Evolutionary conservation across 2,113 vertebrate species (phyloP), one percentile per base, ranked within the genome.

Genomic region (Chrysemys picta): DNA sequence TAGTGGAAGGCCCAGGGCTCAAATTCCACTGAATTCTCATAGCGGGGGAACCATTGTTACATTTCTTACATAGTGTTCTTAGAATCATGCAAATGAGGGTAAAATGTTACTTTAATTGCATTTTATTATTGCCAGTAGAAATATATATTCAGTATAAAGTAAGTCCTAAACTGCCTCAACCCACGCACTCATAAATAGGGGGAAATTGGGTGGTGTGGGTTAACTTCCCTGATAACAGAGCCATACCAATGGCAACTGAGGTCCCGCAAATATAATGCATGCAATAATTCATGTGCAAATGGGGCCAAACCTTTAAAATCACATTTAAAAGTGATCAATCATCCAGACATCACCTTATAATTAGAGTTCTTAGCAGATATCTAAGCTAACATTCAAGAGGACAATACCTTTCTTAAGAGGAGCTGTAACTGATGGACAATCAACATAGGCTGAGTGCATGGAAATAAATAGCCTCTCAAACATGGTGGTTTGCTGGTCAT

Each of bases 121-220:
- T 88, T 80, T 90, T 72, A 13, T 80, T 62, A 17, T 65, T 82
- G 82, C 35, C 42, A 19, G 16, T 27, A 65, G 50, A 35, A 29
- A 19, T 9, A 17, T 78, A 49, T 76, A 88, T 91, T 78, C 78
- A 69, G 76, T 57, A 59, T 6, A 80, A 80, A n/a, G 14, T 8
- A 13, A 94, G 56, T 35, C 42, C 10, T 3, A 1, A 0, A 0
- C 35, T n/a, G 59, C 35, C 69, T 1, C 24, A 8, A 47, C 53
- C 0, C 80, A 38, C 4, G 0, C 29, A 87, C 52, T 52, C 1
- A 1, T n/a, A 75, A 29, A 6, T n/a, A 24, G 21, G 1, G 13
- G 45, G 13, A 53, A 29, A 65, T 10, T 3, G 62, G 49, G 49
- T 52, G 22, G 80, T 76, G 27, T 2, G 2, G 4, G 81, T 59